These are phyloP conservation scores for Mystacides longicornis DNA, from an alignment of 2,888 invertebrate species.

Conservation along the genomic window DNA sequence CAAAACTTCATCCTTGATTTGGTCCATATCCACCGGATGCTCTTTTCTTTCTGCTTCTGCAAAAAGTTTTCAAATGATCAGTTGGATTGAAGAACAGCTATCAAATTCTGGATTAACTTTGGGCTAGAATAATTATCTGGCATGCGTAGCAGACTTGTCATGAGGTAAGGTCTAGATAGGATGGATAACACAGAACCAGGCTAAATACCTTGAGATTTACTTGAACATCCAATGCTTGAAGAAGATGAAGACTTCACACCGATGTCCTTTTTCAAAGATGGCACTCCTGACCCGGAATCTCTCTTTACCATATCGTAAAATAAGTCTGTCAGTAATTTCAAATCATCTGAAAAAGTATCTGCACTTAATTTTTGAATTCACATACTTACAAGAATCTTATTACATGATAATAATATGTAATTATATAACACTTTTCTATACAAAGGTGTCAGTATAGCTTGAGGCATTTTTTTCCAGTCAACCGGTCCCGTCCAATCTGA, in stretches of 20 bases:
- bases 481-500: too few species aligned
- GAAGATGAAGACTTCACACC: too few species aligned
- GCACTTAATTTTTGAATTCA: not conserved
- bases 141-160: too few species aligned
- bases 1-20: not conserved
- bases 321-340: not conserved
- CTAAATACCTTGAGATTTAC: too few species aligned
- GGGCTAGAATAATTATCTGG: too few species aligned
- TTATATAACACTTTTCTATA: not conserved
- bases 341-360: constrained; percentile 1
- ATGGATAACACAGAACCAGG: too few species aligned
- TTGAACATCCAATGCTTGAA: too few species aligned
- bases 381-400: not conserved
- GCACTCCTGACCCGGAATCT: not conserved
- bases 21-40: not conserved
- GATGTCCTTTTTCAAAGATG: not conserved
- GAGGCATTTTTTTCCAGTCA: not conserved
- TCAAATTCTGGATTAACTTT: too few species aligned
- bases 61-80: not conserved
- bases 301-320: not conserved
- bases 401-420: not conserved
- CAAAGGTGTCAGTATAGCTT: not conserved
- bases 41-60: not conserved
- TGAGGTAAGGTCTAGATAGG: too few species aligned
- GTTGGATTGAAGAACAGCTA: too few species aligned